phyloP scores from a whole-genome alignment of 2,797 vertebrate genomes.

The Lerista edwardsae region DNA sequence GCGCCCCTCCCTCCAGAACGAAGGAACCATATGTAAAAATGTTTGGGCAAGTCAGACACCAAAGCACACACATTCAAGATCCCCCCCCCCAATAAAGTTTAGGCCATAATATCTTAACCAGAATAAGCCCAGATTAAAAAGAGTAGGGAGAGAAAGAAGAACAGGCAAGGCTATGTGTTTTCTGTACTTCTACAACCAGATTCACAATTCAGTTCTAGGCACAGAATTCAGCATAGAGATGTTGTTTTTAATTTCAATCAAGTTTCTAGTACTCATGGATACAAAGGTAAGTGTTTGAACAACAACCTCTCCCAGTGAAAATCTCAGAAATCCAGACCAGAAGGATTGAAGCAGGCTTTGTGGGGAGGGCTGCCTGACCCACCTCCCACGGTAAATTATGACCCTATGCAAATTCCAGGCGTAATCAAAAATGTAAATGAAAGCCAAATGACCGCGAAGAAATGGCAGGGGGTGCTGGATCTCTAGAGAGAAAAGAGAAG shows the following conservation, averaged over 20 bases:
- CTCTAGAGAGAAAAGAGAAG: neutral
- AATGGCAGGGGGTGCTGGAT: neutral
- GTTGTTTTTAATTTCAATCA: neutral
- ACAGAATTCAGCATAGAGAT: neutral
- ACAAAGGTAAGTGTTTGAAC: neutral
- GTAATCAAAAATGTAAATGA: neutral
- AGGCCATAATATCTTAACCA: neutral
- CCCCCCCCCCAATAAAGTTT: neutral
- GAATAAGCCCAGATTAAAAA: neutral
- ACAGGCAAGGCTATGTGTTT: neutral
- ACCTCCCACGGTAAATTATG: neutral
- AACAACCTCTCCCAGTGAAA: too few species aligned
- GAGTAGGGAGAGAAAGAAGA: neutral
- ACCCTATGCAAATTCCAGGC: neutral
- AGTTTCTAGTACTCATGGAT: neutral
- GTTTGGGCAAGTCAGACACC: neutral
- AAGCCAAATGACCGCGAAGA: neutral
- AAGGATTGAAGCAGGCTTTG: neutral
- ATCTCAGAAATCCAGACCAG: neutral
- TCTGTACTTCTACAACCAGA: neutral
- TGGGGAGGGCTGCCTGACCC: too few species aligned
- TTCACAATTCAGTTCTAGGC: neutral
- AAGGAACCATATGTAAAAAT: neutral
- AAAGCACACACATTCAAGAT: neutral
- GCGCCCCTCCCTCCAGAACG: too few species aligned